Base-by-base conservation (phyloP, 2,113 vertebrate species). In the Psilopsiagon aurifrons region DNA sequence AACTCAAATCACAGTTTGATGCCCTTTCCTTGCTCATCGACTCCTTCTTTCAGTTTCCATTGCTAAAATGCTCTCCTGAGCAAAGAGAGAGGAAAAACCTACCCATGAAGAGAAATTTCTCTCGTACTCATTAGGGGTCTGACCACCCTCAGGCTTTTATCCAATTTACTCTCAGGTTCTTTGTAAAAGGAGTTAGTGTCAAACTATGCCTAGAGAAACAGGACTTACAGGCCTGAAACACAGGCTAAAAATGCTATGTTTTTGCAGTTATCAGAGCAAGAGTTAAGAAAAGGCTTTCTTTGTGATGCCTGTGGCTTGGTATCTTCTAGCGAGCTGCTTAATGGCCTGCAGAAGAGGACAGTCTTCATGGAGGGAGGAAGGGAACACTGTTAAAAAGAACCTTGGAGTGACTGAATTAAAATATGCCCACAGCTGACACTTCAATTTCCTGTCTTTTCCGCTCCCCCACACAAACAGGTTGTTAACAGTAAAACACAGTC, bases 381-480 rank as follows among this genome's bases (percentile, higher is more conserved):
- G 9, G 2, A 31, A 55, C 64, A 33, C 25, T 29, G 22, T 4
- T 4, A 43, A 35, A 28, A 52, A 44, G 3, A 80, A 70, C n/a
- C 18, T 77, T 70, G 59, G 41, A 83, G 49, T 8, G 31, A 67
- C 41, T 59, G 37, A 85, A 85, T 46, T 91, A 95, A 94, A 94
- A 93, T 20, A 79, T 55, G 47, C n/a, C 33, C 59, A 49, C 11
- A n/a, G 49, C 3, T 94, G 93, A 95, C 87, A 77, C 78, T 94
- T 80, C 92, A 69, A 86, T 97, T 92, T 79, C 88, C 92, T 60
- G 57, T 54, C 70, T 87, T 88, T 93, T 92, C 70, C 0, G 5
- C 88, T 97, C 86, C 88, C 63, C 35, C 63, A 83, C 59, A n/a
- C 83, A 77, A 94, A 62, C 55, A 77, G 67, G 78, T 46, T 96